Conservation (phyloP, 2,797 vertebrate species). For the Manis crassicaudata region DNA sequence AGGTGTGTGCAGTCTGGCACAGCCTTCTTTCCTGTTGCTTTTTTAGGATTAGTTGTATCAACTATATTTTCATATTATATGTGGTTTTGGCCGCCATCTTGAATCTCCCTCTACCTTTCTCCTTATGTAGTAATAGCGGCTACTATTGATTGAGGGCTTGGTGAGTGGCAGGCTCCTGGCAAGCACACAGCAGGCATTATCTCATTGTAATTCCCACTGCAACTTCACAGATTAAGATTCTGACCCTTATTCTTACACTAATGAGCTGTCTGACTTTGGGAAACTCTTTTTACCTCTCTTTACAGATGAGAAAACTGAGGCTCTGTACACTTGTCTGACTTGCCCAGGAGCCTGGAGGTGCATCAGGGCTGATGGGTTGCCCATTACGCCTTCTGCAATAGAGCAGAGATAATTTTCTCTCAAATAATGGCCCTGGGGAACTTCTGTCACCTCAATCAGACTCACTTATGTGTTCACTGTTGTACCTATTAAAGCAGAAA, state of each 20-base stretch:
- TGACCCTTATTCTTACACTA: neutral
- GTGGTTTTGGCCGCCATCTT: too few relatives aligned
- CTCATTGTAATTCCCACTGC: conserved; percentile 19
- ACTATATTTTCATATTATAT: too few relatives aligned
- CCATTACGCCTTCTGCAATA: neutral
- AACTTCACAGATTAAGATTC: neutral
- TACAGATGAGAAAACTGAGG: conserved; percentile 66
- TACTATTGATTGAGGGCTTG: neutral
- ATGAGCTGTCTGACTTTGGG: conserved; percentile 36
- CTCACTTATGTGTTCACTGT: conserved; percentile 65
- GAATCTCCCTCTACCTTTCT: neutral
- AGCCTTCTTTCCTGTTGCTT: too few relatives aligned
- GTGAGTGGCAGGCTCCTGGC: neutral
- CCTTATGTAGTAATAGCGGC: neutral
- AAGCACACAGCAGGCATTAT: neutral
- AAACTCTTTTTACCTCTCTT: conserved; percentile 50
- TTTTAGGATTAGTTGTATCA: too few relatives aligned
- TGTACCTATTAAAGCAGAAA: conserved; percentile 73
- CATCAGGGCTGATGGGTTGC: conserved; percentile 18
- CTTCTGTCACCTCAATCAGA: conserved; percentile 67
- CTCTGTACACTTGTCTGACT: neutral
- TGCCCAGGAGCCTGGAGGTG: neutral
- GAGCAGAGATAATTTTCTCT: conserved; percentile 53
- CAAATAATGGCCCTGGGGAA: conserved; percentile 53
- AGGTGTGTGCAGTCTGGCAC: too few relatives aligned